These are phyloP conservation scores for Melanchra persicariae DNA, from an alignment of 2,888 invertebrate genomes.

Conservation along the genomic window DNA sequence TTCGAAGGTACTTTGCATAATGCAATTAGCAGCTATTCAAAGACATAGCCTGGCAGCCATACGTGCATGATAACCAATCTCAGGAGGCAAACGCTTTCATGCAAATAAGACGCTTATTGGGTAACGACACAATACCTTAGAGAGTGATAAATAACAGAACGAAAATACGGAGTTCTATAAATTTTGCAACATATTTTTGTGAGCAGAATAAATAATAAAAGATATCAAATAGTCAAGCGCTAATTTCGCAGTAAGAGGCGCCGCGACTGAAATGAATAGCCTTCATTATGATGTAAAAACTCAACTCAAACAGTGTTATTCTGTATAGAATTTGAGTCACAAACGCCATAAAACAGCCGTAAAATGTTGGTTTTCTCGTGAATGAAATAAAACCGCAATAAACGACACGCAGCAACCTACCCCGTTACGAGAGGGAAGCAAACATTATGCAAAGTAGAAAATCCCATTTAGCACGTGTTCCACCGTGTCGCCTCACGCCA, in stretches of 20 bases:
- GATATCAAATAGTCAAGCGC: slow-evolving; percentile 35
- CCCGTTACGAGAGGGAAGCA: slow-evolving; percentile 66
- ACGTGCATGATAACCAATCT: slow-evolving; percentile 24
- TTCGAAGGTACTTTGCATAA: slow-evolving; percentile 49
- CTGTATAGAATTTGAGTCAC: slow-evolving; percentile 47
- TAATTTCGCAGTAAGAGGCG: slow-evolving; percentile 41
- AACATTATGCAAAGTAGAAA: slow-evolving; percentile 85
- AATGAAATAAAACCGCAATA: slow-evolving; percentile 60
- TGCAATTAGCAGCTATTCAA: slow-evolving; percentile 45
- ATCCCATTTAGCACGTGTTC: slow-evolving; percentile 79
- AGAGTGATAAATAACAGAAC: slow-evolving; percentile 5
- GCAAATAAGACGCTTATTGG: not conserved
- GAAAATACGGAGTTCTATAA: slow-evolving; percentile 5
- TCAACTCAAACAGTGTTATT: slow-evolving; percentile 33
- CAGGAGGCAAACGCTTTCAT: not conserved
- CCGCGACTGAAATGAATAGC: slow-evolving; percentile 38
- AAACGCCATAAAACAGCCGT: slow-evolving; percentile 57
- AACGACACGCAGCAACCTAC: slow-evolving; percentile 50
- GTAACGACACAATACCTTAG: not conserved
- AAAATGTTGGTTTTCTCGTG: slow-evolving; percentile 57
- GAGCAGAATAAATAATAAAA: slow-evolving; percentile 41
- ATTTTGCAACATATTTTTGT: slow-evolving; percentile 9
- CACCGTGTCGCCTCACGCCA: slow-evolving; percentile 69
- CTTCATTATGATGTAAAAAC: slow-evolving; percentile 31
- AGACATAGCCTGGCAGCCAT: slow-evolving; percentile 14